phyloP scores from a whole-genome alignment of 1,140 invertebrate genomes.

The Sarcophaga peregrina region DNA sequence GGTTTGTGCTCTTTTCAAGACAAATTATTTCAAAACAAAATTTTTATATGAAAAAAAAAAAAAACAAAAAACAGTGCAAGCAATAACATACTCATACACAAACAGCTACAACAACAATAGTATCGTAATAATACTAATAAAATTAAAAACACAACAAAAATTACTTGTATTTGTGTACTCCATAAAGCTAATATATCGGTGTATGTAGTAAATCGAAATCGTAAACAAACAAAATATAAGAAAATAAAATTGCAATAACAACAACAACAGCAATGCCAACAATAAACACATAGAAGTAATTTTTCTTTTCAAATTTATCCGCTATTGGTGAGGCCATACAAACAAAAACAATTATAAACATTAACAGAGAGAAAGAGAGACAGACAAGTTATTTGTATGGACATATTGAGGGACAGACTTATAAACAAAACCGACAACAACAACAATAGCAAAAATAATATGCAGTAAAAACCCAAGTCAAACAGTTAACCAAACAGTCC shows the following conservation, averaged over 20 bases:
- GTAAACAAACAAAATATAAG: no score
- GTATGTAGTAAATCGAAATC: not conserved
- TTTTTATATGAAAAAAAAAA: not conserved
- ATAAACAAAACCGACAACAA: not conserved
- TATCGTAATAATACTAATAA: not conserved
- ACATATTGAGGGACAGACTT: not conserved
- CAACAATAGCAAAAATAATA: not conserved
- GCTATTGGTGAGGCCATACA: conserved; percentile 11
- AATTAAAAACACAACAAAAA: no score
- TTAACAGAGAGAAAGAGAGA: not conserved
- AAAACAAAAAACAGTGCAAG: not conserved
- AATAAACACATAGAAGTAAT: not conserved
- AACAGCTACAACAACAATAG: not conserved
- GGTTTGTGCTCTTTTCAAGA: not conserved
- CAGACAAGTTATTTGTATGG: not conserved
- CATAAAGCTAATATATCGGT: no score
- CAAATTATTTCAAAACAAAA: not conserved
- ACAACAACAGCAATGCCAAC: not conserved
- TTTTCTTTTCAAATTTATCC: not conserved
- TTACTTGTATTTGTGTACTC: not conserved
- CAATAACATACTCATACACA: not conserved
- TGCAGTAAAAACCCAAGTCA: not conserved
- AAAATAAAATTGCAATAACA: no score
- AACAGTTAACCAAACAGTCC: conserved; percentile 14
- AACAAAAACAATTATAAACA: conserved; percentile 9